A percentile compares a stretch with the other conserved stretches of the same genome.
These are phyloP conservation scores for Synergus umbraculus DNA, from an alignment of 2,888 invertebrate species.

Conservation along the genomic window DNA sequence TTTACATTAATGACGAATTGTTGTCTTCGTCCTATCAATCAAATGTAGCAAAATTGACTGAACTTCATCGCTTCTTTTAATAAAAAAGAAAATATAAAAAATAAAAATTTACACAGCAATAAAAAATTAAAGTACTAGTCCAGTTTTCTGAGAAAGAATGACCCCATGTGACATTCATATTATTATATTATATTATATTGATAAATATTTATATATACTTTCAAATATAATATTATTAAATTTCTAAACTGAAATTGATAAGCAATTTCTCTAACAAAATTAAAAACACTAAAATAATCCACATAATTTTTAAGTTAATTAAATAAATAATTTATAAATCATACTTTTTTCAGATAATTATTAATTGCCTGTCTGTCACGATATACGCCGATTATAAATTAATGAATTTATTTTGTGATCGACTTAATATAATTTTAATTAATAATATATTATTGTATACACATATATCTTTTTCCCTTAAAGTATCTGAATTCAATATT, in stretches of 20 bases:
- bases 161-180: slow-evolving; percentile 31
- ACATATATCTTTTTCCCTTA: slow-evolving; percentile 54
- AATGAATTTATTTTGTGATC: not conserved
- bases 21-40: not conserved
- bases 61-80: not conserved
- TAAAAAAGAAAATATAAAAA: not conserved
- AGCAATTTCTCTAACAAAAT: too few relatives aligned
- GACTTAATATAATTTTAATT: slow-evolving; percentile 27
- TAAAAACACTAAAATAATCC: too few relatives aligned
- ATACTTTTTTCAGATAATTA: not conserved
- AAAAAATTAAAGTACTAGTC: not conserved
- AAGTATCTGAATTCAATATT: slow-evolving; percentile 39
- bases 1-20: slow-evolving; percentile 68
- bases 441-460: slow-evolving; percentile 41
- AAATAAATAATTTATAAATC: too few relatives aligned
- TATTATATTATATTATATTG: slow-evolving; percentile 51
- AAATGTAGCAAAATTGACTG: slow-evolving; percentile 30
- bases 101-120: not conserved
- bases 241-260: too few relatives aligned
- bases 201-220: slow-evolving; percentile 50
- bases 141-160: slow-evolving; percentile 2
- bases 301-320: too few relatives aligned
- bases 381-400: not conserved
- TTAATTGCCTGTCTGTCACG: not conserved
- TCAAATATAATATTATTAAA: slow-evolving; percentile 41